phyloP scores from a whole-genome alignment of 2,888 invertebrate genomes.

The Ennomos quercinarius region DNA sequence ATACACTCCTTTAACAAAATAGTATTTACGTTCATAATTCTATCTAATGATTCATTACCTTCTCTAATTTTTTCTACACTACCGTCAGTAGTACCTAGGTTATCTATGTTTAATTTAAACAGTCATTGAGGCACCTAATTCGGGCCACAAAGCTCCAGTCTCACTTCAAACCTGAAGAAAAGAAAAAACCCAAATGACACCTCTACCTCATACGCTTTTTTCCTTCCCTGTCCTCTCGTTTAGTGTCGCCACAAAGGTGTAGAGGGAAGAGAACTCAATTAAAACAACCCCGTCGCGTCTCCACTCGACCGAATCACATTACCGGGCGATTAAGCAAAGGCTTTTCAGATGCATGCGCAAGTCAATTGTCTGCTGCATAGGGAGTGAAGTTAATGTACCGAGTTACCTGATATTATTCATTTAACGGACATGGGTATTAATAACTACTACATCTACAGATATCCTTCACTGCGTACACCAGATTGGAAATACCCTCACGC shows the following conservation, averaged over 20 bases:
- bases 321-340: slow-evolving; percentile 64
- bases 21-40: too few species aligned
- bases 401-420: too few species aligned
- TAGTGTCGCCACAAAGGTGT: slow-evolving; percentile 69
- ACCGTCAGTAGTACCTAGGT: too few species aligned
- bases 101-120: too few species aligned
- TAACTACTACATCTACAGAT: too few species aligned
- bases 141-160: neutral
- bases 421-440: too few species aligned
- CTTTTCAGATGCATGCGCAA: slow-evolving; percentile 42
- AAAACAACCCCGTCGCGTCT: slow-evolving; percentile 64
- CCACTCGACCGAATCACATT: slow-evolving; percentile 61
- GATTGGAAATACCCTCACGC: too few species aligned
- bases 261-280: slow-evolving; percentile 73
- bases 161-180: slow-evolving; percentile 19
- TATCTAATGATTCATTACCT: too few species aligned
- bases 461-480: too few species aligned
- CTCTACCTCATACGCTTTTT: slow-evolving; percentile 39
- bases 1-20: too few species aligned
- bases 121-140: too few species aligned
- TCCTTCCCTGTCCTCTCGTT: slow-evolving; percentile 43
- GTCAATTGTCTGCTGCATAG: slow-evolving; percentile 42
- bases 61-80: too few species aligned
- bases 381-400: slow-evolving; percentile 29
- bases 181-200: slow-evolving; percentile 38